Base-by-base conservation (phyloP, 2,888 invertebrate species). In the Microchrysa polita region DNA sequence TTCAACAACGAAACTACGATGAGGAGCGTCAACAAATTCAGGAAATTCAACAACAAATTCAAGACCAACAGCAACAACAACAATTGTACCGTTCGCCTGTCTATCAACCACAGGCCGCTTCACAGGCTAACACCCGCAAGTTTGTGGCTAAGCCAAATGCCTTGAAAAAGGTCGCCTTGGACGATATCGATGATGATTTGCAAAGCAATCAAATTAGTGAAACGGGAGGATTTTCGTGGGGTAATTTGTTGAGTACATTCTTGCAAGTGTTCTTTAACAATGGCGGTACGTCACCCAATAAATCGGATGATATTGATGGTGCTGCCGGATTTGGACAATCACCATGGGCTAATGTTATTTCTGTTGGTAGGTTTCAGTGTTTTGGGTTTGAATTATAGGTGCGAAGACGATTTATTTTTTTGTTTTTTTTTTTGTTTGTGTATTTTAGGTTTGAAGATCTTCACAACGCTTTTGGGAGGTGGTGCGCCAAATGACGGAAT, bases 121-220 rank as follows among this genome's bases (percentile, higher is more conserved):
- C 23, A 1, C 18, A 42, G 16, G 48, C 27, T 1, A 63, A 73
- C 23, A 63, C 73, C 72, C n/a, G 95, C 77, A 96, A 95, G 87
- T 95, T 92, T 83, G 94, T 93, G 0, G 94, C 94, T 82, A 96
- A 96, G 83, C 92, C 95, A 14, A 96, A 95, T 82, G 91, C 93
- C 16, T 89, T 93, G 80, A 96, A 96, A 86, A 96, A 96, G 86
- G 94, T 94, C 4, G 91, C 91, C 1, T 83, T 92, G 42, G 93
- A 94, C 79, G 93, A 94, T 81, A 84, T 94, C 76, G 93, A 94
- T 79, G 93, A 94, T 78, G 94, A 94, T 79, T 88, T 93, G 77
- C 90, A 91, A 82, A 92, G 90, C 76, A 95, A 94, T 85, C 91
- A 92, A 78, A 92, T 94, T 79, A 90, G 91, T 74, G 92, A 92